Conservation (phyloP, 2,113 vertebrate genomes). For the Todiramphus chloris region DNA sequence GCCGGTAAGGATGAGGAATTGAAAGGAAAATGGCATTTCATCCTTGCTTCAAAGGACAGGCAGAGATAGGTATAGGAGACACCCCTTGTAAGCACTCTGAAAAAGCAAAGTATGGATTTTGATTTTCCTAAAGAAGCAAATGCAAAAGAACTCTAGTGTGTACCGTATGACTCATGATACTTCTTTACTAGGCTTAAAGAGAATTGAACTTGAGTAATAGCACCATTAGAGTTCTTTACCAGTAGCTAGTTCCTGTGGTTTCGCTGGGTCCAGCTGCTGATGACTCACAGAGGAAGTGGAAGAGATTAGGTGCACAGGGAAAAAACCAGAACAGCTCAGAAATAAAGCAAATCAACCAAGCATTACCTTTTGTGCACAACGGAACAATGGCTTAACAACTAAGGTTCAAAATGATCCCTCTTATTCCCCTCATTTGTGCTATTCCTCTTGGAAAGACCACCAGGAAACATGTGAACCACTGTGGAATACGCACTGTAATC, state of each 20-base stretch:
- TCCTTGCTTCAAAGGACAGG: background rate
- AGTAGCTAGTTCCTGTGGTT: slow-evolving; percentile 81
- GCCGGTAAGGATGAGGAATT: background rate
- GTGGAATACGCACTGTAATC: slow-evolving; percentile 86
- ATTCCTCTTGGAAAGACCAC: slow-evolving; percentile 91
- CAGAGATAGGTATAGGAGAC: background rate
- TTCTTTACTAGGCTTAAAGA: slow-evolving; percentile 70
- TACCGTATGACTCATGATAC: slow-evolving; percentile 64
- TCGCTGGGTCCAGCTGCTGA: slow-evolving; percentile 86
- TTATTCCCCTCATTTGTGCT: slow-evolving; percentile 83
- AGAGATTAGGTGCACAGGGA: slow-evolving; percentile 78
- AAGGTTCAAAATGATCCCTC: slow-evolving; percentile 88
- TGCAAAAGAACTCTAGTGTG: slow-evolving; percentile 68
- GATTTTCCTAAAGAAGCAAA: slow-evolving; percentile 65
- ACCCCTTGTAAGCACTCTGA: slow-evolving; percentile 34
- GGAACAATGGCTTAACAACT: slow-evolving; percentile 91
- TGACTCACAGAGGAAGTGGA: slow-evolving; percentile 86
- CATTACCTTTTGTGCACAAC: slow-evolving; percentile 92
- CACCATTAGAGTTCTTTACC: slow-evolving; percentile 87
- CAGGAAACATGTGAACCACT: slow-evolving; percentile 89
- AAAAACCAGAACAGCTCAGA: slow-evolving; percentile 76
- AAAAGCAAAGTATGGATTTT: slow-evolving; percentile 53
- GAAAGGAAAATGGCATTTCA: background rate
- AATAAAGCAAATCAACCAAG: slow-evolving; percentile 96
- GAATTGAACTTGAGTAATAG: slow-evolving; percentile 90